Evolutionary conservation across 2,888 invertebrate species (phyloP).

Genomic region (Penaeus monodon): DNA sequence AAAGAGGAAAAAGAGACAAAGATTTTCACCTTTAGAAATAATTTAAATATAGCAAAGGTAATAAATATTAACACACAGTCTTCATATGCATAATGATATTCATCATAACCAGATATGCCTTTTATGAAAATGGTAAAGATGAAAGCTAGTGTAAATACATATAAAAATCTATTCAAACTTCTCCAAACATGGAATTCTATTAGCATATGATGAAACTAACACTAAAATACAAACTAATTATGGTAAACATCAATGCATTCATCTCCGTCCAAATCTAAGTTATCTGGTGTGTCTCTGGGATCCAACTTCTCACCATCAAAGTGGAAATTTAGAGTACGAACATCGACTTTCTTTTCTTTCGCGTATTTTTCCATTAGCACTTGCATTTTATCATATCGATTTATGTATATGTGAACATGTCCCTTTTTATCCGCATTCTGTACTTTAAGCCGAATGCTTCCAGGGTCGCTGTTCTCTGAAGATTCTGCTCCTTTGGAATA

Average conservation of each 20-base stretch:
- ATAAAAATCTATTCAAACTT: no score
- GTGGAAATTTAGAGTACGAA: slow-evolving; percentile 72
- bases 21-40: no score
- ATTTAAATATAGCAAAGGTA: no score
- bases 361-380: slow-evolving; percentile 73
- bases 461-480: not conserved
- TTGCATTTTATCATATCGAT: slow-evolving; percentile 69
- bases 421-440: slow-evolving; percentile 72
- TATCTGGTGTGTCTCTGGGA: slow-evolving; percentile 70
- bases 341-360: slow-evolving; percentile 71
- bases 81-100: no score
- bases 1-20: no score
- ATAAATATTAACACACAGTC: no score
- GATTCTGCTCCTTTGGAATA: not conserved
- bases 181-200: no score
- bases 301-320: slow-evolving; percentile 74
- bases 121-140: no score
- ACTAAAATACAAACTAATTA: not conserved
- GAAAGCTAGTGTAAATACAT: no score
- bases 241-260: slow-evolving; percentile 73
- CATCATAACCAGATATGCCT: no score
- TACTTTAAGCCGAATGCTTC: slow-evolving; percentile 69
- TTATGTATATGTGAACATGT: slow-evolving; percentile 69
- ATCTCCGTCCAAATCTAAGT: slow-evolving; percentile 73
- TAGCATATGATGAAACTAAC: no score